Percentiles rank a stretch among this genome's conserved stretches.
Evolutionary conservation across 2,797 vertebrate species (phyloP).

Genomic region (Mus spretus): DNA sequence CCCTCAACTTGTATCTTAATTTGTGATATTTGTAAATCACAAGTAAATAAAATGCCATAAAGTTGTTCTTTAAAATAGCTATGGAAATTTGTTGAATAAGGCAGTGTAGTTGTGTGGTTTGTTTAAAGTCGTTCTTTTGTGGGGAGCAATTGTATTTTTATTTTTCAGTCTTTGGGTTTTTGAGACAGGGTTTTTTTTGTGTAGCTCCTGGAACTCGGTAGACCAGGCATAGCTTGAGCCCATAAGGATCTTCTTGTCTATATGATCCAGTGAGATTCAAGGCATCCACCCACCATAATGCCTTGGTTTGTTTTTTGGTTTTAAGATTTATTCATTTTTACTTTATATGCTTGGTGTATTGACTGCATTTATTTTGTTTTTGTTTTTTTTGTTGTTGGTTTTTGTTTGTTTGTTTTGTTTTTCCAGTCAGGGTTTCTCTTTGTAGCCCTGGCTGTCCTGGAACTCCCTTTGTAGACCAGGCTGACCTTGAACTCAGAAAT

Average conservation of each 20-base stretch:
- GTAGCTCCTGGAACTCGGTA: background rate
- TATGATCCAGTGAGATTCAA: background rate
- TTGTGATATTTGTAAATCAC: background rate
- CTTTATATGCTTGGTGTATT: background rate
- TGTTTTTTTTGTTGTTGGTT: too few relatives aligned
- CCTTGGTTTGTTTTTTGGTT: background rate
- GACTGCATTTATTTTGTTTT: too few relatives aligned
- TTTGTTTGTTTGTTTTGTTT: too few relatives aligned
- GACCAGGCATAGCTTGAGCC: too few relatives aligned
- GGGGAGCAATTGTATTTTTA: background rate
- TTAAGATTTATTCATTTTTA: background rate
- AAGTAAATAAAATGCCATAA: background rate
- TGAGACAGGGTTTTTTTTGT: background rate
- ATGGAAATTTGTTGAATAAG: background rate
- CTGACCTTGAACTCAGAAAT: too few relatives aligned
- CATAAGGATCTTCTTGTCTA: background rate
- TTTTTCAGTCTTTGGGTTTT: background rate
- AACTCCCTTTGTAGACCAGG: too few relatives aligned
- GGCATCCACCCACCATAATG: too few relatives aligned
- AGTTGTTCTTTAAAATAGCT: background rate
- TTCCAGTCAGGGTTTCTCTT: too few relatives aligned
- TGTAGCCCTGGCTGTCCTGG: too few relatives aligned
- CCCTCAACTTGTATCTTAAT: background rate
- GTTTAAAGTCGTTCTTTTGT: background rate
- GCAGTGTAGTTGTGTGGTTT: background rate